Conservation (phyloP, 2,797 vertebrate species). For the Arnoldichthys spilopterus region DNA sequence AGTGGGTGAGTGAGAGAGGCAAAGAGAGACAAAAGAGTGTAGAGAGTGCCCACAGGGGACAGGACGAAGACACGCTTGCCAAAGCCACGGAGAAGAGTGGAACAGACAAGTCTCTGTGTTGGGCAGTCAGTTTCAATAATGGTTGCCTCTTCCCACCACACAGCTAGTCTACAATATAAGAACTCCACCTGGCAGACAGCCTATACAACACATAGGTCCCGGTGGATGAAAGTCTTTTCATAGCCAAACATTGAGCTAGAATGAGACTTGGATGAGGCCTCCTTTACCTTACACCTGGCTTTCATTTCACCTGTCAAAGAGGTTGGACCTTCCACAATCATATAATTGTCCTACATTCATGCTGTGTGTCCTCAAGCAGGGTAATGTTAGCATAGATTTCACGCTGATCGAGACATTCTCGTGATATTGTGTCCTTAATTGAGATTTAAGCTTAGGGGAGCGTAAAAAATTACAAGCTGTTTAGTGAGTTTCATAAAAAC, state of each 20-base stretch:
- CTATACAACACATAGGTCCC: not conserved
- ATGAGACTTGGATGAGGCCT: conserved; percentile 29
- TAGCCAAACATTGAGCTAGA: conserved; percentile 11
- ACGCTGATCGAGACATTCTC: not conserved
- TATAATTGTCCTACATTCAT: not conserved
- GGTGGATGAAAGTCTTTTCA: conserved; percentile 4
- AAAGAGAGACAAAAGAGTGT: conserved; percentile 19
- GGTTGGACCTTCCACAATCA: conserved; percentile 15
- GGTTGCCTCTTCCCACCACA: conserved; percentile 24
- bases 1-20: conserved; percentile 1
- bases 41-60: conserved; percentile 47
- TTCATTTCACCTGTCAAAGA: conserved; percentile 26
- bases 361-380: not conserved
- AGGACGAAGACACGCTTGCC: conserved; percentile 38
- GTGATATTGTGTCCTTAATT: not conserved
- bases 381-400: conserved; percentile 18
- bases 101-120: conserved; percentile 59
- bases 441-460: too few species aligned
- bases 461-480: not conserved
- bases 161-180: conserved; percentile 20
- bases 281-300: not conserved
- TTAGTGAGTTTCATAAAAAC: too few species aligned
- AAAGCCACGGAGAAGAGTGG: conserved; percentile 42
- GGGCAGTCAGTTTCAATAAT: conserved; percentile 62
- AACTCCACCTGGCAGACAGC: conserved; percentile 11